phyloP scores from a whole-genome alignment of 1,140 invertebrate genomes.

The Heliconius congener region DNA sequence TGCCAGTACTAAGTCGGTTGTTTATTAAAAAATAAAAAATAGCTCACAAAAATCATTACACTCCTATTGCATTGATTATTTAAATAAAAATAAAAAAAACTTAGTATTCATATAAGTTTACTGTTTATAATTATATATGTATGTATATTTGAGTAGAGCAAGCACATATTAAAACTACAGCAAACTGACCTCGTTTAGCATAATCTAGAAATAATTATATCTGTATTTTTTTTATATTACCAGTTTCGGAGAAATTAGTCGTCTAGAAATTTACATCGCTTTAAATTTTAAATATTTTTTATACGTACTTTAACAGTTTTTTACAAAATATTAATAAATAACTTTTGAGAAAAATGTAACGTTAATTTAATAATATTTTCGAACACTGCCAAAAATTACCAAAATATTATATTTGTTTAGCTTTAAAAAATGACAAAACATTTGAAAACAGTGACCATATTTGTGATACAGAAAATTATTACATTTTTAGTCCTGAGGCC shows the following conservation, averaged over 20 bases:
- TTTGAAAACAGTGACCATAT: too few species aligned
- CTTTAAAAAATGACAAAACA: too few species aligned
- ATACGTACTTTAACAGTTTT: too few species aligned
- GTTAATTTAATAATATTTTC: neutral
- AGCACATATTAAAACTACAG: neutral
- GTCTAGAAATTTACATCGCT: neutral
- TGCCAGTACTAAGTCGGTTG: neutral
- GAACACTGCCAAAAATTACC: too few species aligned
- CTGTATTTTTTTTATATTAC: neutral
- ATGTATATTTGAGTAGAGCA: neutral
- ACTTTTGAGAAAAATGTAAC: neutral
- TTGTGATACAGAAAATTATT: too few species aligned
- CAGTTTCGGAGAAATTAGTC: neutral
- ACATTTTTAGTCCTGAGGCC: too few species aligned
- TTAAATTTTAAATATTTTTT: too few species aligned
- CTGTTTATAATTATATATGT: neutral
- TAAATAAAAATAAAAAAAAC: too few species aligned
- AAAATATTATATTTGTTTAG: too few species aligned
- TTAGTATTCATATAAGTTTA: too few species aligned
- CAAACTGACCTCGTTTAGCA: neutral
- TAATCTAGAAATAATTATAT: constrained; percentile 3
- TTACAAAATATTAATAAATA: too few species aligned
- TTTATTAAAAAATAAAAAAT: neutral
- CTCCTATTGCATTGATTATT: too few species aligned
- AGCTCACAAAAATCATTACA: neutral